These are phyloP conservation scores for Pelvicachromis taeniatus DNA, from an alignment of 2,113 vertebrate genomes.

Conservation along the genomic window DNA sequence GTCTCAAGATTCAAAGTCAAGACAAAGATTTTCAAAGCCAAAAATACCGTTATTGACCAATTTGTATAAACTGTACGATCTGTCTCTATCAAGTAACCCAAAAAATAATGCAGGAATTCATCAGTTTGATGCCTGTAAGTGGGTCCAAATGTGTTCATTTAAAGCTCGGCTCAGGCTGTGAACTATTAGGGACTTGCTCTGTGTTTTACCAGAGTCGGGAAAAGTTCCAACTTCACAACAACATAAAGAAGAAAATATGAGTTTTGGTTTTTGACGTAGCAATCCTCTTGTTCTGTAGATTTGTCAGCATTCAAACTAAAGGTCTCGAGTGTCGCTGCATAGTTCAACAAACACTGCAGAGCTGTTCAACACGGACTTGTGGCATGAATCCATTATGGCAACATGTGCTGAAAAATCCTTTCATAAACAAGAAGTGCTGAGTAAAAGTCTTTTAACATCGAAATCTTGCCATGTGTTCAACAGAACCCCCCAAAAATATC, in stretches of 20 bases:
- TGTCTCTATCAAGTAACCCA: neutral
- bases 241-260: neutral
- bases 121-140: constrained; percentile 35
- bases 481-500: neutral
- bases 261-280: neutral
- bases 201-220: neutral
- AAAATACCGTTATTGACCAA: constrained; percentile 13
- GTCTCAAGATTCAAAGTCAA: neutral
- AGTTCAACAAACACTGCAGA: neutral
- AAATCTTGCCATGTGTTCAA: neutral
- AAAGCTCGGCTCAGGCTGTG: constrained; percentile 16
- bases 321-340: neutral
- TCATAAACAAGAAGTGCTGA: neutral
- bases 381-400: neutral
- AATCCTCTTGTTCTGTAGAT: neutral
- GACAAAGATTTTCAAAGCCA: neutral
- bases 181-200: constrained; percentile 41
- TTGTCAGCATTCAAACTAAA: neutral
- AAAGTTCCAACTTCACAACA: constrained; percentile 6
- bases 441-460: neutral
- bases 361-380: neutral
- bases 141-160: constrained; percentile 50
- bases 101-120: constrained; percentile 15
- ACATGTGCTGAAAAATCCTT: neutral
- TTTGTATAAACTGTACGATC: neutral